A percentile compares a stretch with the other conserved stretches of the same genome.
Conservation (phyloP, 2,888 invertebrate species). For the Trachelus stipa region DNA sequence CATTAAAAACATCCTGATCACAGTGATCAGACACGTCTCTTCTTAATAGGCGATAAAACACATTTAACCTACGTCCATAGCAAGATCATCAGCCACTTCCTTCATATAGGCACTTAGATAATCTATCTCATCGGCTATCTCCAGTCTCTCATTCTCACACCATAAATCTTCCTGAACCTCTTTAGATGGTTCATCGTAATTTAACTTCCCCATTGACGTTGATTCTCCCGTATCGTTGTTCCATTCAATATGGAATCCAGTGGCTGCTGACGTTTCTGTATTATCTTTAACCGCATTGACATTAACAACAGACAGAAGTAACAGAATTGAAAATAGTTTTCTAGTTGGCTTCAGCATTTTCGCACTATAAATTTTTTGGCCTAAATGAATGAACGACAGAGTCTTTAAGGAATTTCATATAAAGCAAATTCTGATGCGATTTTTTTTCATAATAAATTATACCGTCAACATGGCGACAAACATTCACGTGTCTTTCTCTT, state of each 20-base stretch:
- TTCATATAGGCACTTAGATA: slow-evolving; percentile 15
- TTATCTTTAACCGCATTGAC: neutral
- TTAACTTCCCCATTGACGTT: neutral
- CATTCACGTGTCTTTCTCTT: neutral
- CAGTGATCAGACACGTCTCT: neutral
- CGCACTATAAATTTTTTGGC: neutral
- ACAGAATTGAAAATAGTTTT: neutral
- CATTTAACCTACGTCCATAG: slow-evolving; percentile 6
- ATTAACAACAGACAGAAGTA: neutral
- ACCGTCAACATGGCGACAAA: neutral
- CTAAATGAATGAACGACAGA: neutral
- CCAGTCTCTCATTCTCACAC: slow-evolving; percentile 1
- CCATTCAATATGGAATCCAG: neutral
- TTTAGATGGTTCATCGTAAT: neutral
- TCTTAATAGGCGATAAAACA: neutral
- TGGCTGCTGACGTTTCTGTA: neutral
- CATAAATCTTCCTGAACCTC: neutral
- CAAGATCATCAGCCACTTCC: slow-evolving; percentile 10
- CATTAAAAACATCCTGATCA: neutral
- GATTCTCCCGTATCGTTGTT: neutral
- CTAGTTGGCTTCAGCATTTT: neutral
- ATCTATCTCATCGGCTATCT: slow-evolving; percentile 15
- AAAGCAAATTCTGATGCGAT: neutral
- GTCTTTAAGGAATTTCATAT: neutral
- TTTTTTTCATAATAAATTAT: neutral